Conservation (phyloP, 2,113 vertebrate genomes). For the Gobiocypris rarus region DNA sequence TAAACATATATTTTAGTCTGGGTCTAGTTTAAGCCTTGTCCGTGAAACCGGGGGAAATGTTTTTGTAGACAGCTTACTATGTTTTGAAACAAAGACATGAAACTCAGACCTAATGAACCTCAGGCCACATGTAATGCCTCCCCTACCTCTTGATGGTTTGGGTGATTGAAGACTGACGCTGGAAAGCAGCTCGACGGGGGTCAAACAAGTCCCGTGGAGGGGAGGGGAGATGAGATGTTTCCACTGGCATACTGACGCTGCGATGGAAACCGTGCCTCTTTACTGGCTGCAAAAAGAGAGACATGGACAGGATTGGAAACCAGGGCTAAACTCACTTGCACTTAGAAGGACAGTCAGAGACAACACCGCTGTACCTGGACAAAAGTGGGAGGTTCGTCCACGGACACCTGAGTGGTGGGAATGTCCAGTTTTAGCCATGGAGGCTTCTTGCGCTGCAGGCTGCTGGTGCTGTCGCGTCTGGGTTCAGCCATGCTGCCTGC, state of each 20-base stretch:
- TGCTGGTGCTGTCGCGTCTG: conserved; percentile 90
- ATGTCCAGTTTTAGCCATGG: conserved; percentile 97
- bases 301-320: background rate
- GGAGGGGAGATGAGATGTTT: conserved; percentile 82
- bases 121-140: background rate
- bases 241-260: conserved; percentile 93
- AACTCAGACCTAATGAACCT: background rate
- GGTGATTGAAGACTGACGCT: conserved; percentile 94
- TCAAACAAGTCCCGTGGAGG: conserved; percentile 79
- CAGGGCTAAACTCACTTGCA: background rate
- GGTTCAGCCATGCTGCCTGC: conserved; percentile 86
- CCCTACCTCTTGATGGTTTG: conserved; percentile 96
- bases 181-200: conserved; percentile 79
- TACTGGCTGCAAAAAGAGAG: conserved; percentile 71
- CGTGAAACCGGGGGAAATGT: background rate
- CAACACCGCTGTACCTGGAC: conserved; percentile 77
- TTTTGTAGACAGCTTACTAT: background rate
- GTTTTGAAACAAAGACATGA: conserved; percentile 4
- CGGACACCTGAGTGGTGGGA: conserved; percentile 72
- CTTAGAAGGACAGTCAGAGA: background rate
- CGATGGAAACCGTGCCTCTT: conserved; percentile 88
- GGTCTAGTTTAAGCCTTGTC: no score
- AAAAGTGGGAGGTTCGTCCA: conserved; percentile 82
- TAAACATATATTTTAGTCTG: no score
- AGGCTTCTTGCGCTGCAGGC: conserved; percentile 96